Conservation (phyloP, 1,140 invertebrate genomes). For the Drosophila punjabiensis region DNA sequence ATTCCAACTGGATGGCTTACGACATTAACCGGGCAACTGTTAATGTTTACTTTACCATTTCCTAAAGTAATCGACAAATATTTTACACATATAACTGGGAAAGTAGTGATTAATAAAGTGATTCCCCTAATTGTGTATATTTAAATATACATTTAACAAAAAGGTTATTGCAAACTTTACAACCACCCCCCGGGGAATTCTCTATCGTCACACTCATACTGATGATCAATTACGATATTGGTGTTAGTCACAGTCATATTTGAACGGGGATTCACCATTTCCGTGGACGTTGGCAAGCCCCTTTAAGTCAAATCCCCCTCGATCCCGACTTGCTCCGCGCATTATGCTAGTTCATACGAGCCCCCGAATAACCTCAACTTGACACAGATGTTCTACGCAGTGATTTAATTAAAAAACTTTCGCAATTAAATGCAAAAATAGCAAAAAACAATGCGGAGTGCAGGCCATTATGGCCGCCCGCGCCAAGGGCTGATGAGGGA, state of each 20-base stretch:
- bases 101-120: no score
- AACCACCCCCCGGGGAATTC: not conserved
- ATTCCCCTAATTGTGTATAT: no score
- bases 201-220: not conserved
- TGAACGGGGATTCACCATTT: constrained; percentile 29
- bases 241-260: not conserved
- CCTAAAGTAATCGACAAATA: not conserved
- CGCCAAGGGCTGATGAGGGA: constrained; percentile 2
- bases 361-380: constrained; percentile 54
- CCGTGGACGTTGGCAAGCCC: not conserved
- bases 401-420: constrained; percentile 84
- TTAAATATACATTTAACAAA: not conserved
- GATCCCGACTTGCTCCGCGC: constrained; percentile 18
- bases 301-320: no score
- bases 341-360: constrained; percentile 55
- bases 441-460: constrained; percentile 52
- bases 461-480: constrained; percentile 28
- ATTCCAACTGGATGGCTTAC: constrained; percentile 6
- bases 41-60: not conserved
- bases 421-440: constrained; percentile 79
- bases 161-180: not conserved
- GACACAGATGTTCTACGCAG: constrained; percentile 78
- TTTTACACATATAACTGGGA: no score
- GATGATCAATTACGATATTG: not conserved
- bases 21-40: not conserved